These are phyloP conservation scores for Meriones unguiculatus DNA, from an alignment of 2,113 vertebrate species.

Conservation along the genomic window DNA sequence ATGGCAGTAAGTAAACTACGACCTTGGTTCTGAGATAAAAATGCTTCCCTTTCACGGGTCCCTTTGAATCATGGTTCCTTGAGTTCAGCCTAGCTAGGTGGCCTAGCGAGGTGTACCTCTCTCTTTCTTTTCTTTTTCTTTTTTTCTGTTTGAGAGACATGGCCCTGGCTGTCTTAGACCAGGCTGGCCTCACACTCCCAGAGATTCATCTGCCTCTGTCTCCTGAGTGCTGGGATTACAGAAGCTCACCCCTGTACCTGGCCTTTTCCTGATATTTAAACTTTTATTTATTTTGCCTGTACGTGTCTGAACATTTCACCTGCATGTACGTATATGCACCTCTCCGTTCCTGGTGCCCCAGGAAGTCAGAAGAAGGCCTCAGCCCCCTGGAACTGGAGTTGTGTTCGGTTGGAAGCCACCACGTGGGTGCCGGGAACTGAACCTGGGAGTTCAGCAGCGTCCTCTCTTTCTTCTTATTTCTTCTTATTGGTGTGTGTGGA, in stretches of 20 bases:
- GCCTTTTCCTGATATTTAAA: neutral
- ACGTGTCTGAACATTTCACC: neutral
- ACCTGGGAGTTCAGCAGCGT: neutral
- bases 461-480: neutral
- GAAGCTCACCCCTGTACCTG: neutral
- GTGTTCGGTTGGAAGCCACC: neutral
- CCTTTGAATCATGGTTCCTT: neutral
- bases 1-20: neutral
- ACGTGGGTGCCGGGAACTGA: neutral
- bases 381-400: neutral
- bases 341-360: neutral
- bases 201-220: neutral
- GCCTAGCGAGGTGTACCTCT: neutral
- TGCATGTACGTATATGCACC: neutral
- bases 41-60: neutral
- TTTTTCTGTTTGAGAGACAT: neutral
- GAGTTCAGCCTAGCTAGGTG: neutral
- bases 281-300: neutral
- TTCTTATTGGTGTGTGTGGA: neutral
- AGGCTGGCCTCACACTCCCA: neutral
- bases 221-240: neutral
- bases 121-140: neutral
- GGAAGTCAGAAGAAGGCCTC: neutral
- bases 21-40: constrained; percentile 59
- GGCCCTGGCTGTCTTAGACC: neutral